These are phyloP conservation scores for Synanthedon formicaeformis DNA, from an alignment of 2,888 invertebrate species.

Conservation along the genomic window DNA sequence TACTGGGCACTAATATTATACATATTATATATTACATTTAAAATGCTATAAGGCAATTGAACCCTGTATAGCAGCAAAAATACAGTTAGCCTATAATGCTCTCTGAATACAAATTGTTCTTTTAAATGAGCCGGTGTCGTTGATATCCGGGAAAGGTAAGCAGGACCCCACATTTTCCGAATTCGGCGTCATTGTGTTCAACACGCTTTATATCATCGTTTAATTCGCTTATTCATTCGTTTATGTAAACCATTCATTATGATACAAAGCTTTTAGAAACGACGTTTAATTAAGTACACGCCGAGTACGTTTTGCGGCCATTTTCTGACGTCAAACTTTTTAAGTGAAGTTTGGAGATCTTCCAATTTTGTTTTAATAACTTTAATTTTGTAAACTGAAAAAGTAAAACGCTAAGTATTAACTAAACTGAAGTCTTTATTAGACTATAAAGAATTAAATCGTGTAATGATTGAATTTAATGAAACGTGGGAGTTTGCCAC, in stretches of 20 bases:
- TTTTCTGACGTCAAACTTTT: neutral
- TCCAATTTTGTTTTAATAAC: slow-evolving; percentile 3
- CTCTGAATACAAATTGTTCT: slow-evolving; percentile 12
- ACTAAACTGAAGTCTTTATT: no score
- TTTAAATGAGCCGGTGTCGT: slow-evolving; percentile 15
- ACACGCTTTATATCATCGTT: neutral
- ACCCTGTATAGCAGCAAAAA: slow-evolving; percentile 1
- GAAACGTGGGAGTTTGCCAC: no score
- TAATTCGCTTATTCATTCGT: neutral
- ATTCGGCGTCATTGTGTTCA: slow-evolving; percentile 1
- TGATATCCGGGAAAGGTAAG: slow-evolving; percentile 23
- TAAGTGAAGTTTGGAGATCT: neutral
- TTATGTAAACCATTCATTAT: neutral
- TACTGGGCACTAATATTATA: no score
- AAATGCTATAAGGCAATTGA: neutral
- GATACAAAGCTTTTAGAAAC: neutral
- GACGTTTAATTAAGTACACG: neutral
- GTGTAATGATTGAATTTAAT: no score
- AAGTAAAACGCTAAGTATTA: no score
- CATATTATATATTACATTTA: no score
- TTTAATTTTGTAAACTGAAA: neutral
- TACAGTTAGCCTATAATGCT: slow-evolving; percentile 6
- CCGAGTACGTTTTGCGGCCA: neutral
- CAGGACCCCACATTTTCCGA: slow-evolving; percentile 6
- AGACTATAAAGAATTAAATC: no score